Evolutionary conservation across 2,113 vertebrate genomes (phyloP), one percentile per base, ranked within the genome.

Genomic region (Blennius ocellaris): DNA sequence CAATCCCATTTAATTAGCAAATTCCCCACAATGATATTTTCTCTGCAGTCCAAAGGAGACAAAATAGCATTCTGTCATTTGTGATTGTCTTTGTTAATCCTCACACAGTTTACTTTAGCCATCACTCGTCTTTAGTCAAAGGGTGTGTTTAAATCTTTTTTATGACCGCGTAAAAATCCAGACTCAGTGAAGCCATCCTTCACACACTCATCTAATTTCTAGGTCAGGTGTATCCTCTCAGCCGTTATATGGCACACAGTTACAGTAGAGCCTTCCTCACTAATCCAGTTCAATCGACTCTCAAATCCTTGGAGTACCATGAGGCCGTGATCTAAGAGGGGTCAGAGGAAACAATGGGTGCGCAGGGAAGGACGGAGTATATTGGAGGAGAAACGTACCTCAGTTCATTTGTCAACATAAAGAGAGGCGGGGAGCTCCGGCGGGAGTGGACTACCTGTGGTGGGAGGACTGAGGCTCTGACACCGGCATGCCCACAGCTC

Each of bases 331-430:
- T 83, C 9, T 72, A 30, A 55, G 63, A 40, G 47, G 70, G 82
- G 81, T 87, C 86, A 75, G 55, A 67, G 74, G 83, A 81, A 80
- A 81, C 77, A 76, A 74, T 71, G 69, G 62, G 74, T 60, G 77
- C 45, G n/a, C 65, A 36, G 59, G 51, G 52, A 62, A 62, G 53
- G 76, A 48, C 40, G 79, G 70, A 50, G 38, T n/a, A 67, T 67
- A 82, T 88, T 50, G 68, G 53, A 81, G 81, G 55, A 81, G 84
- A 61, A 84, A 81, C 50, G 36, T 51, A 21, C 80, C 71, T 64
- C 69, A 87, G 87, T 94, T 95, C 93, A 93, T 96, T 96, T 96
- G 94, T 95, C 95, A 95, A 87, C 92, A 90, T 87, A 88, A 94
- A 92, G 82, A 92, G 82, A 82, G 76, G 49, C 88, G 86, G 86